Conservation (phyloP, 2,888 invertebrate genomes). For the Omphaloscelis lunosa region DNA sequence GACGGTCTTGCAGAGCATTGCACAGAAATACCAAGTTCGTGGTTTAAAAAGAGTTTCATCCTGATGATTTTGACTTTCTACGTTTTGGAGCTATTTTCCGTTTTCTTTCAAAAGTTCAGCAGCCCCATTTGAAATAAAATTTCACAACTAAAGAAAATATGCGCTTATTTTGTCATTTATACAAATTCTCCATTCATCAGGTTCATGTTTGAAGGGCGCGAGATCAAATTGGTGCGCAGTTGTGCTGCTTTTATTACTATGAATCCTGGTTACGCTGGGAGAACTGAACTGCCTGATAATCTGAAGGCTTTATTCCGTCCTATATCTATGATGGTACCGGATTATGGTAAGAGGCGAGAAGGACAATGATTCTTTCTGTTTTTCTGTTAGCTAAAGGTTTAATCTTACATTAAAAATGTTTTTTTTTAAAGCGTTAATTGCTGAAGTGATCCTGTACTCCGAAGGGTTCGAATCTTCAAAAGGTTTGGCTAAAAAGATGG, state of each 20-base stretch:
- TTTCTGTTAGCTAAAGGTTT: not conserved
- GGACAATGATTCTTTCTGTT: not conserved
- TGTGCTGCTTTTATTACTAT: conserved; percentile 97
- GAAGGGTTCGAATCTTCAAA: conserved; percentile 98
- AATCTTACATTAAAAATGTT: not conserved
- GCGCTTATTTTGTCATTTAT: not conserved
- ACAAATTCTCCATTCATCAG: conserved; percentile 79
- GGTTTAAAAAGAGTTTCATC: not conserved
- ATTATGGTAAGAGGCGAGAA: conserved; percentile 92
- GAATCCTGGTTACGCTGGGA: conserved; percentile 97
- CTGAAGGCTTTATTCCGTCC: conserved; percentile 96
- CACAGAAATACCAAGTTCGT: not conserved
- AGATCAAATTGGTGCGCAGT: conserved; percentile 94
- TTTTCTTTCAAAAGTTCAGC: not conserved
- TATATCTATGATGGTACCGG: conserved; percentile 98
- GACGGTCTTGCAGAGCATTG: not conserved
- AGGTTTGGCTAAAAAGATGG: conserved; percentile 97
- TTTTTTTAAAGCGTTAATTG: conserved; percentile 92
- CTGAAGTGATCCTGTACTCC: conserved; percentile 97
- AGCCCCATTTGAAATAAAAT: not conserved
- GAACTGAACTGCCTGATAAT: conserved; percentile 97
- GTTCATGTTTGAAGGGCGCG: conserved; percentile 97
- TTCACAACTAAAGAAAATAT: not conserved
- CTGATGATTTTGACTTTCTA: not conserved
- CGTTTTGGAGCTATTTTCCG: not conserved